Percentiles rank a stretch among this genome's conserved stretches.
Evolutionary conservation across 2,888 invertebrate genomes (phyloP).

Genomic region (Sisyra nigra): DNA sequence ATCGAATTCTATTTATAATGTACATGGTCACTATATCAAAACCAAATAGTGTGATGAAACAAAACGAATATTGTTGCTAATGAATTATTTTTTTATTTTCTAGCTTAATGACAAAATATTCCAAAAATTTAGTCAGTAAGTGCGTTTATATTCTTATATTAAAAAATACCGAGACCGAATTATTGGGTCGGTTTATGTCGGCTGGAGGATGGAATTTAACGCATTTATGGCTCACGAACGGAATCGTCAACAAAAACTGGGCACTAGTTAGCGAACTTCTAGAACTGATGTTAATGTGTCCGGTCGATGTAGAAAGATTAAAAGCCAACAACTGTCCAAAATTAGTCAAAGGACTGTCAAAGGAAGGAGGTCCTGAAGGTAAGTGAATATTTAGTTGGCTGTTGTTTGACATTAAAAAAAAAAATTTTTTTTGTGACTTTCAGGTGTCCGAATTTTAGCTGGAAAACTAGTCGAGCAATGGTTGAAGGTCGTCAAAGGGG

Average conservation of each 20-base stretch:
- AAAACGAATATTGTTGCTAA: too few relatives aligned
- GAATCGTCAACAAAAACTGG: conserved; percentile 69
- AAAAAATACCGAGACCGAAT: conserved; percentile 66
- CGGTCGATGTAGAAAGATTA: conserved; percentile 78
- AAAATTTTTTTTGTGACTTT: conserved; percentile 19
- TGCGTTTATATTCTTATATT: conserved; percentile 90
- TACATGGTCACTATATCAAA: too few relatives aligned
- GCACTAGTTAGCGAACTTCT: conserved; percentile 75
- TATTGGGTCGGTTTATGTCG: conserved; percentile 77
- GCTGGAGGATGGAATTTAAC: conserved; percentile 86
- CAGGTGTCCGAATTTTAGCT: conserved; percentile 63
- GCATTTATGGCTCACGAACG: conserved; percentile 81
- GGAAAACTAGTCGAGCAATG: conserved; percentile 75
- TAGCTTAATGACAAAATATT: conserved; percentile 91
- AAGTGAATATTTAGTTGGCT: conserved; percentile 26
- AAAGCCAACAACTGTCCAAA: conserved; percentile 88
- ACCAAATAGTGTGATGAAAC: too few relatives aligned
- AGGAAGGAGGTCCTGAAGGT: conserved; percentile 69
- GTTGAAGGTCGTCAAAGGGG: conserved; percentile 76
- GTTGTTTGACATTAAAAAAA: background rate
- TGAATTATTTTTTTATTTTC: too few relatives aligned
- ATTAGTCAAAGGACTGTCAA: conserved; percentile 73
- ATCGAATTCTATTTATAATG: too few relatives aligned
- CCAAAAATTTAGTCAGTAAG: conserved; percentile 87
- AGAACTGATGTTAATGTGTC: conserved; percentile 68